phyloP scores from a whole-genome alignment of 2,113 vertebrate species.

The Tretioscincus oriximinensis region DNA sequence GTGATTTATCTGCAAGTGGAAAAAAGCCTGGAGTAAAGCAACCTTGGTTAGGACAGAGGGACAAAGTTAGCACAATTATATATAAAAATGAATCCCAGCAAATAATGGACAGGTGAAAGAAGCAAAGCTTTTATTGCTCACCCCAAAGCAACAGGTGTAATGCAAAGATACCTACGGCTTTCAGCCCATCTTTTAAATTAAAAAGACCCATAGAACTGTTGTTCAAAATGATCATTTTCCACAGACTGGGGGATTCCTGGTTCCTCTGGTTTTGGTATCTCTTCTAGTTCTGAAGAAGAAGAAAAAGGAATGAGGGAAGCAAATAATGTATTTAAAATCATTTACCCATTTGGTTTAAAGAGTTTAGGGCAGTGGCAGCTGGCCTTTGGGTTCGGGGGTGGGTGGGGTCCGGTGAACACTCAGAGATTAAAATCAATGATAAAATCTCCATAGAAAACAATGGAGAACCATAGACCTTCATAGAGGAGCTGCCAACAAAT shows the following conservation, averaged over 20 bases:
- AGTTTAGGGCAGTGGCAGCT: too few species aligned
- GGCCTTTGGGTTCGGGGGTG: too few species aligned
- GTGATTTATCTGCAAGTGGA: too few species aligned
- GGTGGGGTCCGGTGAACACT: too few species aligned
- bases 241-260: constrained; percentile 31
- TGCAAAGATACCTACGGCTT: background rate
- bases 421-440: too few species aligned
- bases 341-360: too few species aligned
- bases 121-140: constrained; percentile 11
- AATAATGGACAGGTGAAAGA: background rate
- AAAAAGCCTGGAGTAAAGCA: background rate
- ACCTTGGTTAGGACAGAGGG: too few species aligned
- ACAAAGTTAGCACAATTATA: rapidly evolving
- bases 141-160: background rate
- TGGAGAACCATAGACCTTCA: too few species aligned
- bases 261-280: constrained; percentile 38
- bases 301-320: constrained; percentile 22
- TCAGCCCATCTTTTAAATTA: constrained; percentile 38
- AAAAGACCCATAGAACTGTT: background rate
- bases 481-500: too few species aligned
- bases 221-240: constrained; percentile 42
- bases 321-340: background rate
- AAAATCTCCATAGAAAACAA: too few species aligned
- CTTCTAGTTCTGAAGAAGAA: constrained; percentile 53
- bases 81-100: rapidly evolving